phyloP scores from a whole-genome alignment of 2,888 invertebrate species.

The Drosophila bunnanda region DNA sequence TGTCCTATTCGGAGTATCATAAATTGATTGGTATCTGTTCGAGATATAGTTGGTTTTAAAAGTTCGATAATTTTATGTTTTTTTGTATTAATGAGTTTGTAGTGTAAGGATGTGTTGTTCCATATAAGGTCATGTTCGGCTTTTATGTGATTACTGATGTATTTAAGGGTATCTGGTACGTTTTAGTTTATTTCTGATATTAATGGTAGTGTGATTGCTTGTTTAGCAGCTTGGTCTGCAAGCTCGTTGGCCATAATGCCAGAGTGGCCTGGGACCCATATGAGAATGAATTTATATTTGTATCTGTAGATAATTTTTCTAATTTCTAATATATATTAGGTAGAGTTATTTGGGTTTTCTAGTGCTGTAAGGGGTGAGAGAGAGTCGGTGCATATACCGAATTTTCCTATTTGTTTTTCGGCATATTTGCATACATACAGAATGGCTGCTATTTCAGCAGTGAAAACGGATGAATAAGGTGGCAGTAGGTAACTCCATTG shows the following conservation, averaged over 20 bases:
- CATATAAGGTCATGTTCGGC: not conserved
- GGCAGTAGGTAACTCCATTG: not conserved
- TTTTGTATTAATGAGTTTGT: not conserved
- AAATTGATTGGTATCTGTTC: not conserved
- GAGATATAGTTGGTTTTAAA: not conserved
- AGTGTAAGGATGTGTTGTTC: not conserved
- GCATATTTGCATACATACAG: not conserved
- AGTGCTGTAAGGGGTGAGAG: conserved; percentile 4
- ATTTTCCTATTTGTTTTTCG: not conserved
- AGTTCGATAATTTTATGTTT: not conserved
- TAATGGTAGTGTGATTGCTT: not conserved
- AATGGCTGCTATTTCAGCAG: not conserved
- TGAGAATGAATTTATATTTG: not conserved
- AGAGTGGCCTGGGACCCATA: conserved; percentile 1
- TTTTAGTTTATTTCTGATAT: not conserved
- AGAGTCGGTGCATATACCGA: not conserved
- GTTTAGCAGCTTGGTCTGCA: no score
- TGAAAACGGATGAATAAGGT: not conserved
- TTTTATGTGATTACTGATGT: not conserved
- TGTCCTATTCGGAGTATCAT: not conserved
- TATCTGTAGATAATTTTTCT: not conserved
- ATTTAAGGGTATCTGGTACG: not conserved
- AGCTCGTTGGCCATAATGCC: conserved; percentile 4
- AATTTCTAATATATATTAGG: not conserved
- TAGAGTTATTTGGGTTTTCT: conserved; percentile 4